Base-by-base conservation (phyloP, 2,113 vertebrate species). In the Solea senegalensis region DNA sequence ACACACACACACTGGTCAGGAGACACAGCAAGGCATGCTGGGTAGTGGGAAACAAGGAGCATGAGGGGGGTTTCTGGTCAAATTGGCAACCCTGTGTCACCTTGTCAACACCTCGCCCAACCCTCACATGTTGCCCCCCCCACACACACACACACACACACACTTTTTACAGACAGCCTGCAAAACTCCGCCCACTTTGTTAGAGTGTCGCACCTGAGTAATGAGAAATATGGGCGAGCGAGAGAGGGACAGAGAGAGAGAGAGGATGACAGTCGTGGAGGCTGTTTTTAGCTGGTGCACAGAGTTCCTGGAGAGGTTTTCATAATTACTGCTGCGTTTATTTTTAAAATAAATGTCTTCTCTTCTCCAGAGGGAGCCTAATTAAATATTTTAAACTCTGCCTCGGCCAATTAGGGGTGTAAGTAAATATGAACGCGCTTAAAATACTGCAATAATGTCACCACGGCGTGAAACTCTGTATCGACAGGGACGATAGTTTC, bases 71-170 rank as follows among this genome's bases (percentile, higher is more conserved):
- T 46, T 54, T 67, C 50, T 68, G 82, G 81, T 84, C 78, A 88
- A 85, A 89, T 88, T 87, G 85, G 84, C 78, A 74, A 74, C 78
- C 84, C 76, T 4, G 80, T 49, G 65, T 77, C 71, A 90, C 80
- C 85, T 84, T 75, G 79, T 86, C 88, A 86, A 86, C 90, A 90
- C 86, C 71, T 83, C 8, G 9, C 26, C 15, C n/a, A 79, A 69
- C 16, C 11, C 2, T 9, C 69, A 62, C 68, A 59, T 43, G 52
- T 48, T 57, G 59, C 21, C 12, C 21, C 21, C 21, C 21, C 21
- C 21, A 21, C 21, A 21, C 21, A 21, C 21, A 21, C 21, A 21
- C 21, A 21, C 21, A 21, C 21, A 21, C 21, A 21, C 21, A 21
- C 21, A 21, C 21, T 21, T 21, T 21, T 21, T 58, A 41, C 46